A percentile compares a stretch with the other conserved stretches of the same genome.
Evolutionary conservation across 2,888 invertebrate species (phyloP).

Genomic region (Nephrotoma flavescens): DNA sequence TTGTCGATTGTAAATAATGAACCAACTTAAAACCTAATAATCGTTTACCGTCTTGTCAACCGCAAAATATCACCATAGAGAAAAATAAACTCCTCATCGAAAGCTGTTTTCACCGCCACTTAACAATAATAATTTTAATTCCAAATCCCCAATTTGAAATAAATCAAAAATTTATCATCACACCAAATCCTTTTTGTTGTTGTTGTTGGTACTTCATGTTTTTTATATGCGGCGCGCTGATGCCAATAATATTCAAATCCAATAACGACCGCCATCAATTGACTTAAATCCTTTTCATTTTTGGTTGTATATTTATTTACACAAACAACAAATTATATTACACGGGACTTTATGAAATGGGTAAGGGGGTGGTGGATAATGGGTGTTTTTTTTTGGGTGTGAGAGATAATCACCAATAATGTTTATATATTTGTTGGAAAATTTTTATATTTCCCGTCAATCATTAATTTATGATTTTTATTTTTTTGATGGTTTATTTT

Average conservation of each 20-base stretch:
- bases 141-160: not conserved
- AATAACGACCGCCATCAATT: not conserved
- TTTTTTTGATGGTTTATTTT: not conserved
- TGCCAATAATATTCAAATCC: not conserved
- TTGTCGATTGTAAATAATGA: no score
- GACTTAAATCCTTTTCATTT: not conserved
- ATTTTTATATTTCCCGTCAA: not conserved
- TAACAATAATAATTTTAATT: not conserved
- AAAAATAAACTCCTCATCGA: not conserved
- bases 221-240: not conserved
- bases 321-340: not conserved
- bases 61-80: not conserved
- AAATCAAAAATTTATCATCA: not conserved
- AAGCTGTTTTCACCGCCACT: not conserved
- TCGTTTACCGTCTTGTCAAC: not conserved
- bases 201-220: not conserved
- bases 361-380: not conserved
- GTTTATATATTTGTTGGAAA: not conserved
- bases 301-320: not conserved
- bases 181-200: not conserved
- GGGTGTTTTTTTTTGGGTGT: not conserved
- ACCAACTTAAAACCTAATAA: not conserved
- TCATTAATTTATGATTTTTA: not conserved
- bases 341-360: not conserved
- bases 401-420: not conserved